Evolutionary conservation across 2,113 vertebrate genomes (phyloP).

Genomic region (Microcebus lehilahytsara): DNA sequence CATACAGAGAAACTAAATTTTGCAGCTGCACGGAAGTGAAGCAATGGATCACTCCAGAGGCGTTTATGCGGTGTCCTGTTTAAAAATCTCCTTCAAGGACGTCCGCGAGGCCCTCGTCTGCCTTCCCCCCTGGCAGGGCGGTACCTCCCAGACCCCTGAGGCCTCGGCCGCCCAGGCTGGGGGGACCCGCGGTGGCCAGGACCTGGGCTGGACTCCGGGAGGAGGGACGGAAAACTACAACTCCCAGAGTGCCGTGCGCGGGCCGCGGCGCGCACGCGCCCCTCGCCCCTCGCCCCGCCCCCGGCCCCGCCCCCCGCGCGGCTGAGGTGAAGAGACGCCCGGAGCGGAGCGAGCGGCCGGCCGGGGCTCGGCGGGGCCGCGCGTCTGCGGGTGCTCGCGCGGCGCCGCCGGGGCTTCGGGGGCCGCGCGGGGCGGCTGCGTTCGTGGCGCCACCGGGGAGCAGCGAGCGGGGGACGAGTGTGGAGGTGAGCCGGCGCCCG

Average conservation of each 20-base stretch:
- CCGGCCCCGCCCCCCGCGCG: neutral
- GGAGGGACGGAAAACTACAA: neutral
- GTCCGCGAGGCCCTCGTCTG: rapidly evolving
- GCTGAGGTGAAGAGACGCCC: rapidly evolving
- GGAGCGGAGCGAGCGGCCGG: neutral
- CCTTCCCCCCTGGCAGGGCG: rapidly evolving
- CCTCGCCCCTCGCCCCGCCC: neutral
- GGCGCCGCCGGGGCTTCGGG: neutral
- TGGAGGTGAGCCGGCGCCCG: slow-evolving; percentile 38
- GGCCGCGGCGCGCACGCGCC: neutral
- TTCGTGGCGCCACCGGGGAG: neutral
- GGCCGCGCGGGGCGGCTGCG: rapidly evolving
- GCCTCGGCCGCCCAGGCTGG: rapidly evolving
- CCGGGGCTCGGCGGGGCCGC: neutral
- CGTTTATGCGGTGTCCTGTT: too few species aligned
- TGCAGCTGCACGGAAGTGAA: neutral
- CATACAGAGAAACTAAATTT: neutral
- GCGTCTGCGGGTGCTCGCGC: neutral
- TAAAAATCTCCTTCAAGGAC: too few species aligned
- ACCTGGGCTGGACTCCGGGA: rapidly evolving
- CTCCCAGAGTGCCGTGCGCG: slow-evolving; percentile 62
- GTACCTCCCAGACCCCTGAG: rapidly evolving
- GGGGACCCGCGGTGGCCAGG: rapidly evolving
- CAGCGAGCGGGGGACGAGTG: neutral
- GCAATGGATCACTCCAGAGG: neutral